These are phyloP conservation scores for Oscheius onirici DNA, from an alignment of 2,888 invertebrate genomes.

Conservation along the genomic window DNA sequence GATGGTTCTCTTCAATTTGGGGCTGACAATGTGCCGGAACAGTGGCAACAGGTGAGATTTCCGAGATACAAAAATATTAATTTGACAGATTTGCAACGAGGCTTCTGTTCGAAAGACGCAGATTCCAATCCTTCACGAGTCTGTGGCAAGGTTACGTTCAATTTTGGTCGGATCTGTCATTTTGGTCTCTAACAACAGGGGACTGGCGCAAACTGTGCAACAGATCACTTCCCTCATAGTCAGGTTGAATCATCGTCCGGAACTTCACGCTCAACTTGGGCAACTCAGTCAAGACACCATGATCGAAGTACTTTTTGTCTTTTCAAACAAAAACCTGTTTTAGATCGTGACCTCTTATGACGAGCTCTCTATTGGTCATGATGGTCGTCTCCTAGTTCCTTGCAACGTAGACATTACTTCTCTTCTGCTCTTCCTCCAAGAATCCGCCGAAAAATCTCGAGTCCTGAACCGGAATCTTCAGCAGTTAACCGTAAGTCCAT, in stretches of 20 bases:
- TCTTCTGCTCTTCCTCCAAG: conserved; percentile 59
- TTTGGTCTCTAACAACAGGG: conserved; percentile 42
- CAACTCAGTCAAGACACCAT: conserved; percentile 41
- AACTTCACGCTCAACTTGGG: conserved; percentile 35
- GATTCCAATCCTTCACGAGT: conserved; percentile 48
- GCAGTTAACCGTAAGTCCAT: conserved; percentile 35
- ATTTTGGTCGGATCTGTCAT: conserved; percentile 61
- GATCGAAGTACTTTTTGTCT: too few species aligned
- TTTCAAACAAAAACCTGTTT: not conserved
- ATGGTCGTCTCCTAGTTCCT: conserved; percentile 65
- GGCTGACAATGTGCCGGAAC: conserved; percentile 68
- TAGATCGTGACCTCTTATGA: conserved; percentile 62
- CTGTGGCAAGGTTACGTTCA: conserved; percentile 49
- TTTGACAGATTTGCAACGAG: conserved; percentile 42
- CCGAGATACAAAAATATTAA: not conserved
- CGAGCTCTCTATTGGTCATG: conserved; percentile 58
- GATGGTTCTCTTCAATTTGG: conserved; percentile 69
- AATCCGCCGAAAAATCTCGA: conserved; percentile 38
- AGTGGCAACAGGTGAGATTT: conserved; percentile 62
- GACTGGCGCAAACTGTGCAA: conserved; percentile 51
- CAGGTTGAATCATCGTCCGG: conserved; percentile 32
- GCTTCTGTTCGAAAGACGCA: conserved; percentile 57
- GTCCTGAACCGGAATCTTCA: conserved; percentile 47
- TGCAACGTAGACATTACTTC: conserved; percentile 66
- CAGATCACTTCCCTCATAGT: conserved; percentile 48